These are phyloP conservation scores for Neoarius graeffei DNA, from an alignment of 2,113 vertebrate genomes.

Conservation along the genomic window DNA sequence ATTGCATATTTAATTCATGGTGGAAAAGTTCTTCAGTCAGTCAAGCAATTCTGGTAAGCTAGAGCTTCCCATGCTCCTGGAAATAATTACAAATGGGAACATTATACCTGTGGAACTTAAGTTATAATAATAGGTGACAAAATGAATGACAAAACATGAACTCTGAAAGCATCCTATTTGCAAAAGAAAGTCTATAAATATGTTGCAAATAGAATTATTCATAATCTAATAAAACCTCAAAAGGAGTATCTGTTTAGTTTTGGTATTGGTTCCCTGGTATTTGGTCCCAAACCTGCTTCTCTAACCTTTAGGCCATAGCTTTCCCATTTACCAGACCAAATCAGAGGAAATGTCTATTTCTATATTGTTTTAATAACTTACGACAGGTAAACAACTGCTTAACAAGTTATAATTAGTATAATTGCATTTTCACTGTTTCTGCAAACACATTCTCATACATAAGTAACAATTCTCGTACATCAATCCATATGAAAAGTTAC, in stretches of 20 bases:
- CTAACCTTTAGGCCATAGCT: too few relatives aligned
- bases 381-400: not conserved
- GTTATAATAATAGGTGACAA: slow-evolving; percentile 6
- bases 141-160: not conserved
- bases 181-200: not conserved
- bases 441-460: not conserved
- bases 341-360: not conserved
- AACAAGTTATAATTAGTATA: too few relatives aligned
- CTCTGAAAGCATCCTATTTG: not conserved
- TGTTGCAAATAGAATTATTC: not conserved
- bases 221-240: not conserved
- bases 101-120: not conserved
- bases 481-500: not conserved
- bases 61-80: slow-evolving; percentile 31
- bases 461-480: not conserved
- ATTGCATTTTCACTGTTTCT: not conserved
- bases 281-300: too few relatives aligned
- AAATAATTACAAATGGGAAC: slow-evolving; percentile 31
- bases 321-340: not conserved
- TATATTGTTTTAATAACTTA: not conserved
- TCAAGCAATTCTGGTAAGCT: slow-evolving; percentile 22
- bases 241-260: not conserved
- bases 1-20: slow-evolving; percentile 62
- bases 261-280: not conserved
- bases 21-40: slow-evolving; percentile 50